These are phyloP conservation scores for Drosophila varians DNA, from an alignment of 1,140 invertebrate genomes.

Conservation along the genomic window DNA sequence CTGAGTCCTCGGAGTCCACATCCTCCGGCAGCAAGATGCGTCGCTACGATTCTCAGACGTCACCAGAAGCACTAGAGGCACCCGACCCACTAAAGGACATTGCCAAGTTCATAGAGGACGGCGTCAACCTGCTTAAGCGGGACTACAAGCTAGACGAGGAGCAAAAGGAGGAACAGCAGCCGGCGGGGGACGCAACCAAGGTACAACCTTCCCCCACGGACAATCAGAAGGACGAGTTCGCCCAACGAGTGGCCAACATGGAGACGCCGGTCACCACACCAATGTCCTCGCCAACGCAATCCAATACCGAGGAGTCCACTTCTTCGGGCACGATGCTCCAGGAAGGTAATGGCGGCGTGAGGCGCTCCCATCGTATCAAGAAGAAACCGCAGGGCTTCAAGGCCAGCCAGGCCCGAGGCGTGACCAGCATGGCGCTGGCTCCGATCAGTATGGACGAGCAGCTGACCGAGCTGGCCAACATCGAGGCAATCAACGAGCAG, in stretches of 20 bases:
- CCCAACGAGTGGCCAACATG: slow-evolving; percentile 48
- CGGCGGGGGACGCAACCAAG: background rate
- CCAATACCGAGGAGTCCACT: slow-evolving; percentile 13
- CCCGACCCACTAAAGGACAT: slow-evolving; percentile 71
- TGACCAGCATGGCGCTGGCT: slow-evolving; percentile 38
- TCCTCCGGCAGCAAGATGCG: slow-evolving; percentile 23
- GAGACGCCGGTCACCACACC: slow-evolving; percentile 56
- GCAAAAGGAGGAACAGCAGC: slow-evolving; percentile 9
- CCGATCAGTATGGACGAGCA: slow-evolving; percentile 65
- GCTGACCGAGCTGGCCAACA: slow-evolving; percentile 60
- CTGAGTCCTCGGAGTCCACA: slow-evolving; percentile 36
- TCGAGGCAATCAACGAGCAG: slow-evolving; percentile 69
- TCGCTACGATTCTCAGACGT: slow-evolving; percentile 14
- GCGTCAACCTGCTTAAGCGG: slow-evolving; percentile 72
- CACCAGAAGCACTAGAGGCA: slow-evolving; percentile 37
- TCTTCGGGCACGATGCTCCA: background rate
- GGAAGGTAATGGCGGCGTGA: slow-evolving; percentile 32
- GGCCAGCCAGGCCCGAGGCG: slow-evolving; percentile 51
- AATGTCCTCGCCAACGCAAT: slow-evolving; percentile 37
- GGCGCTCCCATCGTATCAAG: slow-evolving; percentile 78
- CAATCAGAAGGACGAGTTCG: slow-evolving; percentile 35
- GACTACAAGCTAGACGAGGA: slow-evolving; percentile 67
- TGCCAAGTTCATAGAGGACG: slow-evolving; percentile 78
- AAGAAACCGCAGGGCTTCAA: slow-evolving; percentile 62
- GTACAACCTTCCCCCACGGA: background rate